phyloP scores from a whole-genome alignment of 2,113 vertebrate species.

The Rhinoptilus africanus region DNA sequence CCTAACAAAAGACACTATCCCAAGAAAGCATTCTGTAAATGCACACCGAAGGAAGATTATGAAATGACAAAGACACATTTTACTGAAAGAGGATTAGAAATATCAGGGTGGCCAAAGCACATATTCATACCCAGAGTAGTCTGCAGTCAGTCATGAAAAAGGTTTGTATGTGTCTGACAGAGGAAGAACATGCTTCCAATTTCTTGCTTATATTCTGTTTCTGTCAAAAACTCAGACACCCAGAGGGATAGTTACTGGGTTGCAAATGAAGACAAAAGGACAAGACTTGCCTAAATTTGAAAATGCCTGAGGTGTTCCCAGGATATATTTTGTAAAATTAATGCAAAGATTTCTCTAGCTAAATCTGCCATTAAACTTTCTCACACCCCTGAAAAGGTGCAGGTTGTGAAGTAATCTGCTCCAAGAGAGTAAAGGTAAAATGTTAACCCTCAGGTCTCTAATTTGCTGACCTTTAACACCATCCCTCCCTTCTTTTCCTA shows the following conservation, averaged over 20 bases:
- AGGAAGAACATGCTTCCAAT: background rate
- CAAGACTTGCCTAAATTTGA: background rate
- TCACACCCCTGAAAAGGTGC: background rate
- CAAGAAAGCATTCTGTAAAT: background rate
- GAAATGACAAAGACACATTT: background rate
- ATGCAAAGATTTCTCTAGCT: background rate
- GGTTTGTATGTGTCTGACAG: background rate
- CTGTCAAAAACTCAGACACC: background rate
- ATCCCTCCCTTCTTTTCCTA: background rate
- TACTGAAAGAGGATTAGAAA: background rate
- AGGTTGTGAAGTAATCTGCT: background rate
- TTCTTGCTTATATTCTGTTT: background rate
- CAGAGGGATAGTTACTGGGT: background rate
- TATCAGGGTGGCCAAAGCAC: background rate
- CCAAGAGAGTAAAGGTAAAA: background rate
- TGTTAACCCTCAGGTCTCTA: background rate
- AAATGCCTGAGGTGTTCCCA: background rate
- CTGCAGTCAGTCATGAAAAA: background rate
- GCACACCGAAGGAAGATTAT: background rate
- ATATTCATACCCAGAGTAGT: background rate
- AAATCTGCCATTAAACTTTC: background rate
- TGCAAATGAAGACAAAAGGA: background rate
- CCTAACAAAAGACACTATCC: background rate
- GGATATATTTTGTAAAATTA: background rate
- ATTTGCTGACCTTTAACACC: background rate